These are phyloP conservation scores for Mobula birostris DNA, from an alignment of 2,113 vertebrate species.

Conservation along the genomic window DNA sequence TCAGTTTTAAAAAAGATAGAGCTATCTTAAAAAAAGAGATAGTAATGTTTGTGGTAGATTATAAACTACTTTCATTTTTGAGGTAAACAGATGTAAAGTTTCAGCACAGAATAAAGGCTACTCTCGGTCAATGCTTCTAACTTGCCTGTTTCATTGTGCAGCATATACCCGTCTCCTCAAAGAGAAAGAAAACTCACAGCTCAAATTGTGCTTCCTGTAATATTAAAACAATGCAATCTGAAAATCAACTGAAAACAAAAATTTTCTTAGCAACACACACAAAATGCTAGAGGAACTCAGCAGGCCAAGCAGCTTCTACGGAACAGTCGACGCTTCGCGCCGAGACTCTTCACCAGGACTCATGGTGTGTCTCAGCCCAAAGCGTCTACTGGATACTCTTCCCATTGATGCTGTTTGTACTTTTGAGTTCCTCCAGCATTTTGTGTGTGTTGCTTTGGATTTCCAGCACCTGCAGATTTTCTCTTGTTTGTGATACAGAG, in stretches of 20 bases:
- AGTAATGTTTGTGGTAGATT: not conserved
- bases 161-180: not conserved
- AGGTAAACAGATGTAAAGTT: not conserved
- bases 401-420: too few species aligned
- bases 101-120: not conserved
- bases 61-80: not conserved
- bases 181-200: not conserved
- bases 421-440: too few species aligned
- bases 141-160: not conserved
- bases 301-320: too few species aligned
- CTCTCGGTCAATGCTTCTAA: not conserved
- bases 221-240: not conserved
- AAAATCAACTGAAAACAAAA: not conserved
- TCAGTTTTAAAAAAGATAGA: conserved; percentile 6
- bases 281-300: too few species aligned
- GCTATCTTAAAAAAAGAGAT: not conserved
- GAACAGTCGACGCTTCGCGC: too few species aligned
- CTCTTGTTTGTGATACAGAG: not conserved
- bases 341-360: too few species aligned
- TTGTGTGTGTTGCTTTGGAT: too few species aligned
- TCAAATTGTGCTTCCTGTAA: not conserved
- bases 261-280: not conserved
- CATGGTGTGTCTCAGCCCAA: too few species aligned
- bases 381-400: too few species aligned
- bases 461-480: too few species aligned